Percentiles rank a stretch among this genome's conserved stretches.
Conservation (phyloP, 2,797 vertebrate species). For the Betta splendens region DNA sequence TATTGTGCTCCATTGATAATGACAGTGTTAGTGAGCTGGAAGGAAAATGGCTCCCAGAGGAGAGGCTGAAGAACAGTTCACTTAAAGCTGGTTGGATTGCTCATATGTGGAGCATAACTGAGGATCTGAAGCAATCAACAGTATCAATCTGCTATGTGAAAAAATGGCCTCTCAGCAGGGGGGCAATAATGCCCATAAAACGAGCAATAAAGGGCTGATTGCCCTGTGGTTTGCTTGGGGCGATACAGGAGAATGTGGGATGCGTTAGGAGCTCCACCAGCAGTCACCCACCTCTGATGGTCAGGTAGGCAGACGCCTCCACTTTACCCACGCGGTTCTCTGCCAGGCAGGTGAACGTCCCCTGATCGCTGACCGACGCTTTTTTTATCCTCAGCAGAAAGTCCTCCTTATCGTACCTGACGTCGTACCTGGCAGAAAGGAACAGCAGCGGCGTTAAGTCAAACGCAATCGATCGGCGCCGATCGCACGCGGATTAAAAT, state of each 20-base stretch:
- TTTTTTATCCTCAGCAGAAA: slow-evolving; percentile 93
- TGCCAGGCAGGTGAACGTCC: slow-evolving; percentile 89
- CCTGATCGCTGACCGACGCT: slow-evolving; percentile 87
- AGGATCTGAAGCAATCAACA: slow-evolving; percentile 68
- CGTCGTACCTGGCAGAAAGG: slow-evolving; percentile 87
- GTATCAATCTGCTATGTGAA: slow-evolving; percentile 67
- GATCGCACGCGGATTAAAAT: slow-evolving; percentile 17
- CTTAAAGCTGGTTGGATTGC: slow-evolving; percentile 63
- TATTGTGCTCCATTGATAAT: neutral
- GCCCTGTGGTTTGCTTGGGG: slow-evolving; percentile 60
- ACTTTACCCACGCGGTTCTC: slow-evolving; percentile 96
- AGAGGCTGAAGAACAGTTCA: slow-evolving; percentile 63
- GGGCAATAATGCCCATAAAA: slow-evolving; percentile 72
- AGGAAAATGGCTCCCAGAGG: slow-evolving; percentile 47
- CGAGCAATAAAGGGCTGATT: slow-evolving; percentile 71
- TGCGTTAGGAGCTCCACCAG: slow-evolving; percentile 54
- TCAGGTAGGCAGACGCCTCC: slow-evolving; percentile 91
- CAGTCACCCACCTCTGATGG: slow-evolving; percentile 90
- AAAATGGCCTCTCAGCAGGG: slow-evolving; percentile 66
- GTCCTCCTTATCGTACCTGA: slow-evolving; percentile 89
- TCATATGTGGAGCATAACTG: slow-evolving; percentile 68
- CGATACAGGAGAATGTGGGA: slow-evolving; percentile 40
- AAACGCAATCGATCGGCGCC: slow-evolving; percentile 10
- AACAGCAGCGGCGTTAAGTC: slow-evolving; percentile 17
- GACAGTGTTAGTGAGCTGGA: slow-evolving; percentile 21